These are phyloP conservation scores for Piprites chloris DNA, from an alignment of 2,113 vertebrate species.

Conservation along the genomic window DNA sequence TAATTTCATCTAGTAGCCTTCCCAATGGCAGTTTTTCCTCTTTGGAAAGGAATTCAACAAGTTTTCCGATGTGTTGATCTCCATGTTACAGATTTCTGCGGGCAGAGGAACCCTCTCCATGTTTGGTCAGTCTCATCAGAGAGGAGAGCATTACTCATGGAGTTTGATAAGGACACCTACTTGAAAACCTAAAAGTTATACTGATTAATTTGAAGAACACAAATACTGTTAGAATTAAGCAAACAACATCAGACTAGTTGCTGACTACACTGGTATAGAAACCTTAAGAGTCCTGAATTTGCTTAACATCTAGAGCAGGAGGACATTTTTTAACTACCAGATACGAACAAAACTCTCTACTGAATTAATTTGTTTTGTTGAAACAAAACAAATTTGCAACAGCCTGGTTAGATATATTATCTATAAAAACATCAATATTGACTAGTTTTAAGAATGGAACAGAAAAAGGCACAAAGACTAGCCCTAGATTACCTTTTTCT, in stretches of 20 bases:
- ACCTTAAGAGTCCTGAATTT: background rate
- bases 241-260: background rate
- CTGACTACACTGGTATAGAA: background rate
- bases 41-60: background rate
- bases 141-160: background rate
- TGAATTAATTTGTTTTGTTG: background rate
- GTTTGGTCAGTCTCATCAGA: background rate
- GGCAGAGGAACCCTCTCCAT: background rate
- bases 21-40: background rate
- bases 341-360: background rate
- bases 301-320: background rate
- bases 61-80: background rate
- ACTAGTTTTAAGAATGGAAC: background rate
- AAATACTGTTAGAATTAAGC: background rate
- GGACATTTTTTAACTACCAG: background rate
- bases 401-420: background rate
- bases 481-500: background rate
- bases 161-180: background rate
- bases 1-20: background rate
- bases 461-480: background rate
- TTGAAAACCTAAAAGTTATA: background rate
- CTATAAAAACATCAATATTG: background rate
- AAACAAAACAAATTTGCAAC: background rate
- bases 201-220: background rate
- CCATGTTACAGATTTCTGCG: background rate